These are phyloP conservation scores for Priocnemis perturbator DNA, from an alignment of 2,888 invertebrate genomes.

Conservation along the genomic window DNA sequence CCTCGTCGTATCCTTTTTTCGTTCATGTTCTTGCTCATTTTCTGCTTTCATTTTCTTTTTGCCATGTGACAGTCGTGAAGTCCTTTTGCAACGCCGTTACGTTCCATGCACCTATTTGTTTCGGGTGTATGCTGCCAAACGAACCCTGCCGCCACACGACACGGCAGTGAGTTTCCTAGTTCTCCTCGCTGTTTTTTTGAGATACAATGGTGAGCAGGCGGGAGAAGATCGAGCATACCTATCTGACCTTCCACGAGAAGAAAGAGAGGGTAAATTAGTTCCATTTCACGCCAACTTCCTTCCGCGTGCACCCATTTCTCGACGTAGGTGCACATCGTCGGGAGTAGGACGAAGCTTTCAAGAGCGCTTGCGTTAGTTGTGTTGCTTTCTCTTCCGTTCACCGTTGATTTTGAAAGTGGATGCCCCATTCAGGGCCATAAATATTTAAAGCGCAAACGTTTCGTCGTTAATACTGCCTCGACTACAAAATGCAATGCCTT, in stretches of 20 bases:
- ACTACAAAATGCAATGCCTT: too few relatives aligned
- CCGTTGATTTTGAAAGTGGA: background rate
- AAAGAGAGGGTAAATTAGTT: constrained; percentile 46
- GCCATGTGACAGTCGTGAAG: too few relatives aligned
- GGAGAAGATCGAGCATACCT: constrained; percentile 42
- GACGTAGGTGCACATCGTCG: too few relatives aligned
- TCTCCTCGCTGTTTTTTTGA: background rate
- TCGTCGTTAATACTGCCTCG: too few relatives aligned
- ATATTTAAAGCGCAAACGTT: too few relatives aligned
- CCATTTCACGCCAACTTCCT: constrained; percentile 43
- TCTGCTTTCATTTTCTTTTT: too few relatives aligned
- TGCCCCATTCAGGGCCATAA: too few relatives aligned
- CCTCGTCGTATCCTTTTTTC: too few relatives aligned
- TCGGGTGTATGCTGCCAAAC: constrained; percentile 2
- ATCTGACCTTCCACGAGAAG: constrained; percentile 11
- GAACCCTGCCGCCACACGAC: background rate
- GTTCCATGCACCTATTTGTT: background rate
- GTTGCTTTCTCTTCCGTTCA: background rate
- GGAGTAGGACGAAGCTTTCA: too few relatives aligned
- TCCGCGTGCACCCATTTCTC: constrained; percentile 4
- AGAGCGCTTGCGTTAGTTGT: background rate
- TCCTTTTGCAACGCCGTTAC: background rate
- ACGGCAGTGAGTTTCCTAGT: background rate
- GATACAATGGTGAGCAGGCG: too few relatives aligned
- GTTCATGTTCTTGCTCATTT: too few relatives aligned